Conservation (phyloP, 2,113 vertebrate species). For the Xiphophorus hellerii region DNA sequence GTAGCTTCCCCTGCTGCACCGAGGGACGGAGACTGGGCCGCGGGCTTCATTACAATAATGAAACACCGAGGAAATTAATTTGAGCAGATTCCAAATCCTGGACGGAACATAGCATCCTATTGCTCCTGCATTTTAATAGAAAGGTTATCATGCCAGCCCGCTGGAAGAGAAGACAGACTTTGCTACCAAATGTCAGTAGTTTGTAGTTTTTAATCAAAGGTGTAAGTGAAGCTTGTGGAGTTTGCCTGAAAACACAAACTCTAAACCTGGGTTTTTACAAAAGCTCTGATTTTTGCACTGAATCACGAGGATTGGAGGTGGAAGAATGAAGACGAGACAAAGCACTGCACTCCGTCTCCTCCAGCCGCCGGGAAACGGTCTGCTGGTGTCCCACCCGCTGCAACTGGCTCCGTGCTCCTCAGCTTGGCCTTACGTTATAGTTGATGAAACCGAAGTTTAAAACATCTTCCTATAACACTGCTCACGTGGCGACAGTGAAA, state of each 20-base stretch:
- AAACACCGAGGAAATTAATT: slow-evolving; percentile 19
- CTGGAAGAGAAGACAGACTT: slow-evolving; percentile 45
- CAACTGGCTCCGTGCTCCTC: neutral
- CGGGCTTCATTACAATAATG: slow-evolving; percentile 3
- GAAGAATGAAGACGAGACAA: neutral
- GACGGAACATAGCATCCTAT: slow-evolving; percentile 3
- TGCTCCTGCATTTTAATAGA: neutral
- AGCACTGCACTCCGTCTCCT: neutral
- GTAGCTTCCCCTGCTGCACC: slow-evolving; percentile 73
- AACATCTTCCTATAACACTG: neutral
- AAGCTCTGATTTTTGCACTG: slow-evolving; percentile 53
- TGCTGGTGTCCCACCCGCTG: slow-evolving; percentile 3
- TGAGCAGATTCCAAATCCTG: slow-evolving; percentile 11
- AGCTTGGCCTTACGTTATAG: neutral
- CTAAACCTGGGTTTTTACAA: slow-evolving; percentile 19
- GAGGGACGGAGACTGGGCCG: slow-evolving; percentile 1
- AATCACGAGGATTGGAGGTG: slow-evolving; percentile 24
- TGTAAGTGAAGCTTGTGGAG: slow-evolving; percentile 8
- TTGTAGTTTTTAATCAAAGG: slow-evolving; percentile 20
- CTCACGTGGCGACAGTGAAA: neutral
- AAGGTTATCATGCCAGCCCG: slow-evolving; percentile 26
- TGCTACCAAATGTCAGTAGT: slow-evolving; percentile 33
- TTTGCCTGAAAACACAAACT: neutral
- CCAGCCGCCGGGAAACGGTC: neutral
- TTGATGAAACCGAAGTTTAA: neutral